Evolutionary conservation across 2,113 vertebrate species (phyloP).

Genomic region (Phocoena phocoena): DNA sequence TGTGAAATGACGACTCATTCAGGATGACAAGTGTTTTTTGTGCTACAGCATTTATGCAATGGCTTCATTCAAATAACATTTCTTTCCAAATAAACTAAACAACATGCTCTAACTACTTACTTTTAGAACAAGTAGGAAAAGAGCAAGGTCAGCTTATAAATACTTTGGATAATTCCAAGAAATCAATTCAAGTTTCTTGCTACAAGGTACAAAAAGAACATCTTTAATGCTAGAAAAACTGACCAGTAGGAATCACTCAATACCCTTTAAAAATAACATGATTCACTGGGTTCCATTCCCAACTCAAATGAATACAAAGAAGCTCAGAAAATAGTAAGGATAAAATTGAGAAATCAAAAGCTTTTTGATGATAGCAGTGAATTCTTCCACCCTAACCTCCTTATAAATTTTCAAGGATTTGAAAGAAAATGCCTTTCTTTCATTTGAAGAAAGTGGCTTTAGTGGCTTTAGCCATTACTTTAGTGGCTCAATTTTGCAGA

Average conservation of each 20-base stretch:
- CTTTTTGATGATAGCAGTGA: not conserved
- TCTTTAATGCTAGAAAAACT: slow-evolving; percentile 5
- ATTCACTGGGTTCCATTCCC: not conserved
- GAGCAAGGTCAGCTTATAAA: not conserved
- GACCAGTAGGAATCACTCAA: not conserved
- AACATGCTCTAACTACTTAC: not conserved
- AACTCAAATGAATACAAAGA: not conserved
- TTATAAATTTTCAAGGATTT: not conserved
- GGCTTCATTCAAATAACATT: slow-evolving; percentile 27
- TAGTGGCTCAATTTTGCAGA: not conserved
- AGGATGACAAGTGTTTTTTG: slow-evolving; percentile 6
- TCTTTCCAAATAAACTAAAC: slow-evolving; percentile 17
- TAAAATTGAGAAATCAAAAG: not conserved
- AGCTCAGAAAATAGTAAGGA: not conserved
- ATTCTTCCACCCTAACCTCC: not conserved
- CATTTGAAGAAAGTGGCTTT: not conserved
- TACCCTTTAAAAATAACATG: slow-evolving; percentile 6
- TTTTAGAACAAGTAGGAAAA: slow-evolving; percentile 46
- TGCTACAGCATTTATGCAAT: not conserved
- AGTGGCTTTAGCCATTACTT: not conserved
- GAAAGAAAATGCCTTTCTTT: not conserved
- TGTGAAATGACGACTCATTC: not conserved
- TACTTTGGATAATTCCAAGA: not conserved
- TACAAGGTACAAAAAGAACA: slow-evolving; percentile 16
- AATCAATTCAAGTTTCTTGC: slow-evolving; percentile 19